These are phyloP conservation scores for Cryptosula pallasiana DNA, from an alignment of 2,888 invertebrate genomes.

Conservation along the genomic window DNA sequence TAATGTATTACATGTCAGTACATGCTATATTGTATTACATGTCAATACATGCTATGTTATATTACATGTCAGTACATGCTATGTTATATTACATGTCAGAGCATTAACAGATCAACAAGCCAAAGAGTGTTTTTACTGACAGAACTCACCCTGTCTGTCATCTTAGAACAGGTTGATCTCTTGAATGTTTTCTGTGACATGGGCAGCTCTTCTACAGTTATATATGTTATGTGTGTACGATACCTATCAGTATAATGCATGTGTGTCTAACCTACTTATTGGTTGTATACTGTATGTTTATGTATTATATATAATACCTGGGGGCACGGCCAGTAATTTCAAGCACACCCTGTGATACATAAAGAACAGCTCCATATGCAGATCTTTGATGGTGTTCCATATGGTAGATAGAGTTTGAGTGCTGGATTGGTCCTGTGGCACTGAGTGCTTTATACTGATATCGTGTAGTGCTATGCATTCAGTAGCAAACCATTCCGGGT, in stretches of 20 bases:
- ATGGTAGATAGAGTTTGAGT: constrained; percentile 35
- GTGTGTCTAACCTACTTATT: no score
- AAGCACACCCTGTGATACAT: constrained; percentile 50
- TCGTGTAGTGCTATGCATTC: constrained; percentile 27
- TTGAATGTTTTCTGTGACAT: constrained; percentile 15
- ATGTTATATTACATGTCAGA: no score
- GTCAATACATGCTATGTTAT: no score
- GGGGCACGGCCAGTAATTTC: constrained; percentile 40
- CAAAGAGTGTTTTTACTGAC: no score
- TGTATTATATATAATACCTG: constrained; percentile 32
- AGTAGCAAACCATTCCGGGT: constrained; percentile 41
- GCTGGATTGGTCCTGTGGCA: neutral
- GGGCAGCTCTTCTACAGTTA: no score
- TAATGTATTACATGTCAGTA: no score
- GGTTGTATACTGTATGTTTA: no score
- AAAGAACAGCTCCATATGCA: constrained; percentile 49
- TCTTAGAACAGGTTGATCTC: constrained; percentile 19
- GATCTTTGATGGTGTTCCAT: constrained; percentile 48
- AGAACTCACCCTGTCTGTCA: neutral
- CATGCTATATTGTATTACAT: no score
- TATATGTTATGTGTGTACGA: no score
- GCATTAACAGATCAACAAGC: no score
- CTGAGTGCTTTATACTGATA: neutral
- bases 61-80: no score
- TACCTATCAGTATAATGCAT: no score